Percentiles rank a stretch among this genome's conserved stretches.
phyloP scores from a whole-genome alignment of 1,140 invertebrate species.

The Calosoma granatense region DNA sequence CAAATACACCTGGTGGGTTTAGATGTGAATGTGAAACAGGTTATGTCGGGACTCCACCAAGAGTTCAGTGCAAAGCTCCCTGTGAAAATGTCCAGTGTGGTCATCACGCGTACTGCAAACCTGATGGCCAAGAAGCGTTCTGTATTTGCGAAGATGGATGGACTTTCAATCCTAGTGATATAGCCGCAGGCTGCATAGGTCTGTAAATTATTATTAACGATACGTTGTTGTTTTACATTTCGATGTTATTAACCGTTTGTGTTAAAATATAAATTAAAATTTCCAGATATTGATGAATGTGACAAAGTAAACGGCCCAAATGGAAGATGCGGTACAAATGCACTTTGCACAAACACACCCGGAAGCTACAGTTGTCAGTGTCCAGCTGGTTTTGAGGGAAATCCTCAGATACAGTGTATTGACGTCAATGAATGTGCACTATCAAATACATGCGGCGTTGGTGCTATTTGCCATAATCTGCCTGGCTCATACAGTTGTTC shows the following conservation, averaged over 20 bases:
- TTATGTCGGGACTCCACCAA: slow-evolving; percentile 72
- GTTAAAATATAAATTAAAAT: slow-evolving; percentile 6
- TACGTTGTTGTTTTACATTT: not conserved
- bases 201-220: slow-evolving; percentile 21
- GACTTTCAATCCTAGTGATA: slow-evolving; percentile 82
- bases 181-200: slow-evolving; percentile 78
- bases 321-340: slow-evolving; percentile 73
- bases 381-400: slow-evolving; percentile 67
- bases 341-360: slow-evolving; percentile 70
- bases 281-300: slow-evolving; percentile 87
- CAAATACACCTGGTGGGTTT: slow-evolving; percentile 74
- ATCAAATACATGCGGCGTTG: slow-evolving; percentile 57
- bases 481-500: slow-evolving; percentile 67
- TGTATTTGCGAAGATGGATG: slow-evolving; percentile 90
- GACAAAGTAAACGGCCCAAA: slow-evolving; percentile 62
- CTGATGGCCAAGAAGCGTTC: slow-evolving; percentile 78
- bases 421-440: slow-evolving; percentile 76
- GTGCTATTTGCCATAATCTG: slow-evolving; percentile 68
- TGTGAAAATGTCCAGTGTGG: slow-evolving; percentile 87
- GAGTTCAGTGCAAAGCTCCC: slow-evolving; percentile 73
- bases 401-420: slow-evolving; percentile 62
- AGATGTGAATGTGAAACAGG: slow-evolving; percentile 81
- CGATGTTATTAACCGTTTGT: not conserved
- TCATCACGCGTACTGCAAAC: slow-evolving; percentile 77
- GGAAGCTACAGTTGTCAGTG: slow-evolving; percentile 73